phyloP scores from a whole-genome alignment of 2,113 vertebrate species.

The Sitta europaea region DNA sequence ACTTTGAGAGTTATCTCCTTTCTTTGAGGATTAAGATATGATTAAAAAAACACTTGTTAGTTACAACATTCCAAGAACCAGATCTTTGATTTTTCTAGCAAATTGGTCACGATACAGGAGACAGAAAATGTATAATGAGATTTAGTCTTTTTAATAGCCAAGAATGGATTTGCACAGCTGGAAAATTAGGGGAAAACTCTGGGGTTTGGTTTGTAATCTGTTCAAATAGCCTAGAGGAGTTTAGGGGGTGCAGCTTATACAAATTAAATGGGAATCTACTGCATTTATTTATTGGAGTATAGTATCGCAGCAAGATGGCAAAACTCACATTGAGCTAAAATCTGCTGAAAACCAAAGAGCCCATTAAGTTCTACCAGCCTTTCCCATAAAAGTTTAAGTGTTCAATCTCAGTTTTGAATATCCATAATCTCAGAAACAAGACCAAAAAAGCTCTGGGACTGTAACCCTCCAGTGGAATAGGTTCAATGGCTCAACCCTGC shows the following conservation, averaged over 20 bases:
- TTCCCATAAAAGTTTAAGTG: background rate
- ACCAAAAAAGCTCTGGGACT: background rate
- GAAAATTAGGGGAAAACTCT: background rate
- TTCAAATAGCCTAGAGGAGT: slow-evolving; percentile 20
- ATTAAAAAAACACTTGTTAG: background rate
- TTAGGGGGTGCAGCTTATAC: background rate
- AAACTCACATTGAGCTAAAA: background rate
- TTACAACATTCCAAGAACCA: background rate
- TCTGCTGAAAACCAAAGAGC: background rate
- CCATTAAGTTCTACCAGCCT: background rate
- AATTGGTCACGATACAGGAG: background rate
- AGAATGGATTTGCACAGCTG: slow-evolving; percentile 18
- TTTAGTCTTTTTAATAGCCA: background rate
- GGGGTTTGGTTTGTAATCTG: background rate
- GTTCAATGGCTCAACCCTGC: background rate
- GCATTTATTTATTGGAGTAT: background rate
- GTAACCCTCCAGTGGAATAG: background rate
- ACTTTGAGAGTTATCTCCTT: background rate
- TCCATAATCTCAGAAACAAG: background rate
- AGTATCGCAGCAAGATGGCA: background rate
- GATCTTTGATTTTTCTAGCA: background rate
- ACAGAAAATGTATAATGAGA: background rate
- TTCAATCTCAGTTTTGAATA: background rate
- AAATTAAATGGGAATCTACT: slow-evolving; percentile 13
- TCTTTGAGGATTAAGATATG: background rate